Evolutionary conservation across 2,888 invertebrate species (phyloP), one percentile per base, ranked within the genome.

Genomic region (Pseudoips prasinana): DNA sequence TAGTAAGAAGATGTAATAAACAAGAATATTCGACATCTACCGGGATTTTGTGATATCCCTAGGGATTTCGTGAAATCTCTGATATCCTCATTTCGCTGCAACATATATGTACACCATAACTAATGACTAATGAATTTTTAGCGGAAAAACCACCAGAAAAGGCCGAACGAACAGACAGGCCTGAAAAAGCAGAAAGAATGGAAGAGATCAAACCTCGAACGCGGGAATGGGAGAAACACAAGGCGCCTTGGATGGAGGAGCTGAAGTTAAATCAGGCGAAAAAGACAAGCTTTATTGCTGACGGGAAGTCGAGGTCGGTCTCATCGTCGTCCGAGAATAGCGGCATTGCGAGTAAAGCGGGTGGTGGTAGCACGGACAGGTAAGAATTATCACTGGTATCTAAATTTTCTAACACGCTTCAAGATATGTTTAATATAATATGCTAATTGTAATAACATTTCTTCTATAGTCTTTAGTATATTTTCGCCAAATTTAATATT

Each of bases 221-320:
- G 1, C 89, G 93, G 7, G 93, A 93, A 58, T 93, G 93, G 92
- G 93, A 92, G 73, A 93, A 92, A 61, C 92, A 92, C 56, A 91
- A 90, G 61, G 93, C 93, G 26, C 95, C 95, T 0, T 95, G 95
- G 95, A 93, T 95, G 90, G 93, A 91, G 49, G 95, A 95, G 68
- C 90, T 95, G 49, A 95, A 95, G 66, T 89, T 94, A 47, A 94
- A 93, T 62, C 95, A 95, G 73, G 92, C 92, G 1, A 92, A 91
- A 76, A 91, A 92, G 60, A 91, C 91, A 9, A 89, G 90, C 70
- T 83, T 66, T 36, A 67, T 62, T 1, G 47, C 61, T 1, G 79
- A 78, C 29, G 72, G 71, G 40, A 81, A 84, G 58, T 52, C 80
- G 9, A 58, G 76, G 3, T 72, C 80, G 2, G 71, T 68, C 51